These are phyloP conservation scores for Dastarcus helophoroides DNA, from an alignment of 2,888 invertebrate genomes.

Conservation along the genomic window DNA sequence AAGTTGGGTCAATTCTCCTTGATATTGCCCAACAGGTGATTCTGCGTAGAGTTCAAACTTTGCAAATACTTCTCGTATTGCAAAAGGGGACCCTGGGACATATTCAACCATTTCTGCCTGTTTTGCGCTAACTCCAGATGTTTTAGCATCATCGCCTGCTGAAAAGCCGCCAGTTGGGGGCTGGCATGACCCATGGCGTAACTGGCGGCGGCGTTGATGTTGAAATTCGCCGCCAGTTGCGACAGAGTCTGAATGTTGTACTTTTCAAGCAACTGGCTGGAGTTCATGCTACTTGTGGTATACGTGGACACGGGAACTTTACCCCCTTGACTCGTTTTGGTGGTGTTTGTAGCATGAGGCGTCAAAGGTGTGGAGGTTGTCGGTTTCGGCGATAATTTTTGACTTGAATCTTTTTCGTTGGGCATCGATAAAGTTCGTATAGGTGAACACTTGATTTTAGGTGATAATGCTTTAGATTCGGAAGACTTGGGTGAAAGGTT, in stretches of 20 bases:
- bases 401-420: too few species aligned
- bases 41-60: conserved; percentile 25
- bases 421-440: too few species aligned
- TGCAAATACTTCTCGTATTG: conserved; percentile 36
- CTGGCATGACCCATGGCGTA: conserved; percentile 13
- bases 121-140: conserved; percentile 35
- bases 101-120: conserved; percentile 32
- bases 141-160: conserved; percentile 34
- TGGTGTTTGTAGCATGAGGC: conserved; percentile 5
- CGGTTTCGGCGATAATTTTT: neutral
- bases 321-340: conserved; percentile 12
- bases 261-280: conserved; percentile 33
- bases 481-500: conserved; percentile 6
- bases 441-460: conserved; percentile 1
- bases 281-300: too few species aligned
- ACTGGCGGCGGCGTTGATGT: conserved; percentile 23
- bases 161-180: conserved; percentile 28
- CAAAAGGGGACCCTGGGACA: conserved; percentile 25
- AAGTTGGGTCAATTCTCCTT: conserved; percentile 25
- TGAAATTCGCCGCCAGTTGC: conserved; percentile 33
- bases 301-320: too few species aligned
- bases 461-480: too few species aligned
- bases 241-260: conserved; percentile 37
- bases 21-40: conserved; percentile 21
- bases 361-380: neutral